Evolutionary conservation across 2,797 vertebrate species (phyloP), one percentile per base, ranked within the genome.

Genomic region (Lithobates pipiens): DNA sequence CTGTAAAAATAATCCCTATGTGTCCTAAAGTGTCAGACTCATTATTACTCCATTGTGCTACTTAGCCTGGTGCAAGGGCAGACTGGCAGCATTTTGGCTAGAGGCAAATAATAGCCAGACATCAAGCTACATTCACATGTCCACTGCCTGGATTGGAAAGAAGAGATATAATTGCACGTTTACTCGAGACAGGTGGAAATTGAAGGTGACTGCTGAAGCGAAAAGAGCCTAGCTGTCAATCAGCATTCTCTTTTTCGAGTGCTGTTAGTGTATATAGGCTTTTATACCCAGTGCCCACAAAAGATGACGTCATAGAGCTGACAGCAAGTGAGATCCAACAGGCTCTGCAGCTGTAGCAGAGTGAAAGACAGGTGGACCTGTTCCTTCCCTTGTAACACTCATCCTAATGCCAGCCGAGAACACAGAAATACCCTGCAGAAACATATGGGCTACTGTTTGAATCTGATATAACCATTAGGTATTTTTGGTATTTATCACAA

Each of bases 11-110:
- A 50, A 77, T 77, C 44, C 32, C 74, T 76, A 29, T 83, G 82
- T 84, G 82, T 78, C 76, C 76, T 77, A 23, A 32, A 72, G 76
- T 70, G 76, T 84, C 76, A 84, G 42, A 77, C 82, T 76, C 65
- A 84, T 84, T 77, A 84, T 68, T 70, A 57, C 74, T 32, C 61
- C 61, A 76, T 36, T 69, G 63, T 70, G 27, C 34, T 76, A 42
- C 72, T 50, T 68, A 36, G 81, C 63, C 74, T 27, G 74, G 74
- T 70, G 29, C 73, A 68, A 29, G 63, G 65, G 81, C 10, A 67
- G 61, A 34, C 42, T 83, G 82, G 82, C 73, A 70, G 82, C 23
- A 54, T 76, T 77, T 84, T 84, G 74, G 73, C 82, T 84, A 27
- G 82, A 74, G 82, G 82, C 82, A 57, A 84, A 54, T 76, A 77